These are phyloP conservation scores for Molothrus ater DNA, from an alignment of 2,797 vertebrate species.

Conservation along the genomic window DNA sequence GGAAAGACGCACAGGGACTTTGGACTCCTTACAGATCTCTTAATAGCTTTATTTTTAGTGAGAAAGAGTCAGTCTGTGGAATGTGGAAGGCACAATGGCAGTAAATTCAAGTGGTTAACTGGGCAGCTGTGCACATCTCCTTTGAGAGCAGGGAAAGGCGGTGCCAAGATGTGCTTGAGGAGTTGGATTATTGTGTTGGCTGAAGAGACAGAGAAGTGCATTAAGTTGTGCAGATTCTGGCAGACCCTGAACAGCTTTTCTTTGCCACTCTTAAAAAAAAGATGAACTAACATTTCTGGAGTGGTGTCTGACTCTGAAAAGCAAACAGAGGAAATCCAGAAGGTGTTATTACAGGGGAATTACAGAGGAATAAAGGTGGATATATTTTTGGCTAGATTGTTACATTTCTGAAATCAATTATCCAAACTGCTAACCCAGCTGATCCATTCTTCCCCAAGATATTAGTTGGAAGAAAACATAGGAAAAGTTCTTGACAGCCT, in stretches of 20 bases:
- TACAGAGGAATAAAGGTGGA: background rate
- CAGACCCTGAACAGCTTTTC: conserved; percentile 33
- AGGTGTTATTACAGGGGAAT: background rate
- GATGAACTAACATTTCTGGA: conserved; percentile 29
- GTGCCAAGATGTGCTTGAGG: conserved; percentile 36
- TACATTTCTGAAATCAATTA: background rate
- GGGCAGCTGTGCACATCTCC: background rate
- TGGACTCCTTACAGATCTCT: background rate
- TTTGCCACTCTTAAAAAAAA: conserved; percentile 18
- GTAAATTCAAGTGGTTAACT: background rate
- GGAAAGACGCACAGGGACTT: background rate
- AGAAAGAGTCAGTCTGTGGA: background rate
- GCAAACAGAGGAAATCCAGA: conserved; percentile 43
- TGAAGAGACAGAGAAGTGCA: conserved; percentile 40
- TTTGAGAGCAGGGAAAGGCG: background rate
- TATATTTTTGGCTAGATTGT: background rate
- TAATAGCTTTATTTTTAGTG: background rate
- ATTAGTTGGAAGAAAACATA: background rate
- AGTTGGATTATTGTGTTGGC: conserved; percentile 17
- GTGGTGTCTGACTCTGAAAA: conserved; percentile 37
- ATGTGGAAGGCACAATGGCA: background rate
- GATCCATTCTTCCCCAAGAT: background rate
- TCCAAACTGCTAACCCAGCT: background rate
- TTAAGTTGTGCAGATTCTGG: conserved; percentile 31
- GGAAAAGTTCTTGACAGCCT: background rate